Percentiles rank a stretch among this genome's conserved stretches.
phyloP scores from a whole-genome alignment of 2,888 invertebrate species.

The Conus canariensis region DNA sequence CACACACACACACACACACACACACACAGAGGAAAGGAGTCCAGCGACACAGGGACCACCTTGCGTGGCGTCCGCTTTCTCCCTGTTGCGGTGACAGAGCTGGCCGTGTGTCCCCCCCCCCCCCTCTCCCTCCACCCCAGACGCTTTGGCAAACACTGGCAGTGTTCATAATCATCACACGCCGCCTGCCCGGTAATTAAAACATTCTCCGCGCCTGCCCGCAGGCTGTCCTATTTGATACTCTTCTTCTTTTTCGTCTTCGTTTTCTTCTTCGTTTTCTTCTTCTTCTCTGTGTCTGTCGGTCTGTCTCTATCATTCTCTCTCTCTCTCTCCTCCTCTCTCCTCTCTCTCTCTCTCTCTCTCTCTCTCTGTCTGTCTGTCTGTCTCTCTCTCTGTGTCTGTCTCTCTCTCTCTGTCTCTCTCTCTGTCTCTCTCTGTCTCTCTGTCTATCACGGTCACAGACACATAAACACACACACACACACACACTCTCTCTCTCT shows the following conservation, averaged over 20 bases:
- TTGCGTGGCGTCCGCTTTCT: too few relatives aligned
- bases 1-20: too few relatives aligned
- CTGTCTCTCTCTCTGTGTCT: not conserved
- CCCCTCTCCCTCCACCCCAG: too few relatives aligned
- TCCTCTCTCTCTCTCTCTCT: conserved; percentile 22
- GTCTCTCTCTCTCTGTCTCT: conserved; percentile 6
- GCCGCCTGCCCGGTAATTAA: too few relatives aligned
- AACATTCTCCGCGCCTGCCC: too few relatives aligned
- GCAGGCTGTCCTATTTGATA: not conserved
- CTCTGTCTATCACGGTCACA: not conserved
- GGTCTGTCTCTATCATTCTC: not conserved
- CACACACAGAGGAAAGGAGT: too few relatives aligned
- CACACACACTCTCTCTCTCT: not conserved
- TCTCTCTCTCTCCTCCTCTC: conserved; percentile 4
- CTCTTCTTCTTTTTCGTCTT: conserved; percentile 16
- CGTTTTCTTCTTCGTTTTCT: conserved; percentile 31
- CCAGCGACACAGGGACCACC: too few relatives aligned
- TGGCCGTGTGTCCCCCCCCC: too few relatives aligned
- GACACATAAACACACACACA: too few relatives aligned
- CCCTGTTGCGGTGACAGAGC: too few relatives aligned
- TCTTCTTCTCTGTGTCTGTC: conserved; percentile 34
- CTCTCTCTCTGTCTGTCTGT: conserved; percentile 14
- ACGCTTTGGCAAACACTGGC: too few relatives aligned
- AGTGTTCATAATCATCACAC: too few relatives aligned
- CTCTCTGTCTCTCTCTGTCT: conserved; percentile 6